phyloP scores from a whole-genome alignment of 1,140 invertebrate species.

The Prorops nasuta region DNA sequence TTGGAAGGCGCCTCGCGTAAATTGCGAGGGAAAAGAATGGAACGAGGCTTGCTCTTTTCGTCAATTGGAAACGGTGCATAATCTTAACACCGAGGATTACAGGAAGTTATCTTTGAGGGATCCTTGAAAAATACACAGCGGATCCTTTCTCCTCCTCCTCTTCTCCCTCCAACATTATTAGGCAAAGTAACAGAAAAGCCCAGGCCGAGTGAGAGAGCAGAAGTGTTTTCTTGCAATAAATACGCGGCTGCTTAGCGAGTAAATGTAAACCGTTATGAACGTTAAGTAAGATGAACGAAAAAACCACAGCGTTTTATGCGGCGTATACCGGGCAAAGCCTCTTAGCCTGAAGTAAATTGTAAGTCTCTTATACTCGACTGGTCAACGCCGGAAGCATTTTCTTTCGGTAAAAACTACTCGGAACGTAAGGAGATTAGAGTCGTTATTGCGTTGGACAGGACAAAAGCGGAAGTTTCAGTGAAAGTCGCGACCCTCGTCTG shows the following conservation, averaged over 20 bases:
- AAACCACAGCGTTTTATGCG: slow-evolving; percentile 31
- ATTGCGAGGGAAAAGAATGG: no score
- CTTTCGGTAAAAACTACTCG: slow-evolving; percentile 31
- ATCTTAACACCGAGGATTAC: no score
- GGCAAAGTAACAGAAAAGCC: no score
- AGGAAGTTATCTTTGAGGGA: no score
- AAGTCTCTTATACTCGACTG: slow-evolving; percentile 34
- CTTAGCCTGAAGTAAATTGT: slow-evolving; percentile 41
- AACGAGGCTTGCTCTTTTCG: no score
- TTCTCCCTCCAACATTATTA: background rate
- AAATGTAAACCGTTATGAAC: slow-evolving; percentile 29
- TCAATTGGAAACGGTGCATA: no score
- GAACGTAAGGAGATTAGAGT: slow-evolving; percentile 34
- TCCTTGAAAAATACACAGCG: no score
- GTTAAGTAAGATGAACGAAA: slow-evolving; percentile 27
- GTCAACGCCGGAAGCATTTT: slow-evolving; percentile 38
- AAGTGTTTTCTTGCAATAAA: slow-evolving; percentile 20
- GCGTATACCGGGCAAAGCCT: slow-evolving; percentile 29
- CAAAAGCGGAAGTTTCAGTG: slow-evolving; percentile 25
- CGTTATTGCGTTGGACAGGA: slow-evolving; percentile 29
- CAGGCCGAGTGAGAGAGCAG: background rate
- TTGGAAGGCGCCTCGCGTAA: no score
- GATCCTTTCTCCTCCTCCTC: background rate
- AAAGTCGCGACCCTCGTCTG: slow-evolving; percentile 16
- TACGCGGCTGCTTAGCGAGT: slow-evolving; percentile 7